These are phyloP conservation scores for Polyodon spathula DNA, from an alignment of 2,113 vertebrate genomes.

Conservation along the genomic window DNA sequence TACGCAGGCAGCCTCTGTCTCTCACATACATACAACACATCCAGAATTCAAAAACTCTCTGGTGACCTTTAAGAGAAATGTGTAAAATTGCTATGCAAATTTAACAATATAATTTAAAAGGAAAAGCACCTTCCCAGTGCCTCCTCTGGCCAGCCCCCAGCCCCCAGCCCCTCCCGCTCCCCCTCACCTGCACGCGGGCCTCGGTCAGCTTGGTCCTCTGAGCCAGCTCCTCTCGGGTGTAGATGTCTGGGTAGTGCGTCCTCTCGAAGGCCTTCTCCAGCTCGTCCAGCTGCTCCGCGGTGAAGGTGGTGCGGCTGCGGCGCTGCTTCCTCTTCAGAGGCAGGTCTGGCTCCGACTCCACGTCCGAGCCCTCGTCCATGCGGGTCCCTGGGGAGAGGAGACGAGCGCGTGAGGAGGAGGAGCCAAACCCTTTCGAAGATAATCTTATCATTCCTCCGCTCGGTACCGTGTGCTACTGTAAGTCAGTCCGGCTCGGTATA, in stretches of 20 bases:
- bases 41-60: too few relatives aligned
- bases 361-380: constrained; percentile 86
- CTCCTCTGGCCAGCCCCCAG: too few relatives aligned
- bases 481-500: not conserved
- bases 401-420: not conserved
- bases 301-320: constrained; percentile 94
- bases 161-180: not conserved
- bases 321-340: constrained; percentile 94
- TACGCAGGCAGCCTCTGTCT: too few relatives aligned
- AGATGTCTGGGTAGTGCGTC: constrained; percentile 97
- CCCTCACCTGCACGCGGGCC: constrained; percentile 84
- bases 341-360: constrained; percentile 91
- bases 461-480: not conserved
- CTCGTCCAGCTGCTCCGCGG: constrained; percentile 94
- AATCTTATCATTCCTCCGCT: not conserved
- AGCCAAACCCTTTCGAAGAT: too few relatives aligned
- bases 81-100: too few relatives aligned
- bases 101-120: too few relatives aligned
- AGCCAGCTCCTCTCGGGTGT: constrained; percentile 91
- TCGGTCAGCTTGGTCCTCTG: constrained; percentile 96
- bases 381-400: constrained; percentile 65
- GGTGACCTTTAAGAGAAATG: too few relatives aligned
- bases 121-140: too few relatives aligned
- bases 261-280: constrained; percentile 96
- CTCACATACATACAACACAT: too few relatives aligned